Percentiles rank a stretch among this genome's conserved stretches.
These are phyloP conservation scores for Protonibea diacanthus DNA, from an alignment of 2,797 vertebrate genomes.

Conservation along the genomic window DNA sequence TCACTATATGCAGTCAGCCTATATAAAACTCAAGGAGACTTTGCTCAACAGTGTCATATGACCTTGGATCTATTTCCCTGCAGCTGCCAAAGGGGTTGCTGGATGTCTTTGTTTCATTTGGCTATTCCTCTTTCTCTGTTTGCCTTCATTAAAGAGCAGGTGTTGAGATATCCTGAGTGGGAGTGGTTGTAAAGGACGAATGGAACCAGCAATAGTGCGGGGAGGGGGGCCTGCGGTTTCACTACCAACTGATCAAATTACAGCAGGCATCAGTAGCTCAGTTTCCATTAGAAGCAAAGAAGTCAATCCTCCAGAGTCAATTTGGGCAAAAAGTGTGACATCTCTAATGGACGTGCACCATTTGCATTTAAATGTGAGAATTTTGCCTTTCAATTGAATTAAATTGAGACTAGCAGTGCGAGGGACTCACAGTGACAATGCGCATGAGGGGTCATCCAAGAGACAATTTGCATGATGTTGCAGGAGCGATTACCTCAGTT, in stretches of 20 bases:
- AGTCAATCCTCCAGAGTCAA: constrained; percentile 70
- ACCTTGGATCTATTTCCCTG: constrained; percentile 60
- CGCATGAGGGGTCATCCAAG: constrained; percentile 42
- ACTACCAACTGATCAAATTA: constrained; percentile 82
- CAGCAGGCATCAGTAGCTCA: constrained; percentile 76
- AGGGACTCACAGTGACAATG: constrained; percentile 11
- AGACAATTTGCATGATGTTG: constrained; percentile 55
- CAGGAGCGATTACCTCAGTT: constrained; percentile 17
- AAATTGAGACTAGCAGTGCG: constrained; percentile 33
- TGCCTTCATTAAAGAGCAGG: constrained; percentile 82
- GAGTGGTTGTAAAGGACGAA: constrained; percentile 74
- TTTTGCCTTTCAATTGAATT: constrained; percentile 62
- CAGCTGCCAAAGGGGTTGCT: constrained; percentile 73
- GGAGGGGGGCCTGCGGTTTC: constrained; percentile 68
- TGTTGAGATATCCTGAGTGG: constrained; percentile 80
- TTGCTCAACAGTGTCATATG: constrained; percentile 62
- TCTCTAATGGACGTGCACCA: constrained; percentile 63
- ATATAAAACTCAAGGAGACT: constrained; percentile 65
- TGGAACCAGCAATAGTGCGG: constrained; percentile 57
- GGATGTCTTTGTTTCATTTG: constrained; percentile 76
- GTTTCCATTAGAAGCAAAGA: constrained; percentile 74
- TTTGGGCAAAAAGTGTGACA: constrained; percentile 65
- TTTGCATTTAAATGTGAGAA: constrained; percentile 73
- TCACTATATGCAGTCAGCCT: constrained; percentile 46
- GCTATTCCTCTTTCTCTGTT: constrained; percentile 66